Evolutionary conservation across 2,888 invertebrate species (phyloP).

Genomic region (Catocala sponsa): DNA sequence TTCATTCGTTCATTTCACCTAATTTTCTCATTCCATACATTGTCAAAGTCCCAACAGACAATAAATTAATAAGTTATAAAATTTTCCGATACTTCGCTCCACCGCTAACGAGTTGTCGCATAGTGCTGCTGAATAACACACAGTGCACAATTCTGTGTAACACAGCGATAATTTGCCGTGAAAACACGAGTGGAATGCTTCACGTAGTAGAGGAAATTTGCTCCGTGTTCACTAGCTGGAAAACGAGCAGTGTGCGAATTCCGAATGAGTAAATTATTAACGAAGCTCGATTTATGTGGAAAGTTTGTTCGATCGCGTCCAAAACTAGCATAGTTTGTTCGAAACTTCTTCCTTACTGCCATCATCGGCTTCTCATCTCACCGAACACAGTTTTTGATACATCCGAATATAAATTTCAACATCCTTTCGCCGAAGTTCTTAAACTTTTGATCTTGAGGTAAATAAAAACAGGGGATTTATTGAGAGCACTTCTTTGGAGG

Average conservation of each 20-base stretch:
- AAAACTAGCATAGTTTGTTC: conserved; percentile 67
- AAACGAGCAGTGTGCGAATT: conserved; percentile 53
- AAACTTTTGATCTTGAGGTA: conserved; percentile 45
- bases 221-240: conserved; percentile 43
- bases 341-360: conserved; percentile 44
- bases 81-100: conserved; percentile 44
- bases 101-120: conserved; percentile 45
- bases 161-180: conserved; percentile 33
- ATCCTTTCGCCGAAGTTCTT: conserved; percentile 31
- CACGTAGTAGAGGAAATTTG: conserved; percentile 30
- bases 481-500: conserved; percentile 18
- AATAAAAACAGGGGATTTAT: conserved; percentile 43
- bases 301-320: conserved; percentile 68
- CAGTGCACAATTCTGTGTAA: conserved; percentile 34
- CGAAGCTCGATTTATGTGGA: conserved; percentile 74
- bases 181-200: conserved; percentile 21
- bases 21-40: conserved; percentile 26
- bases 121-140: conserved; percentile 22
- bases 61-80: conserved; percentile 49
- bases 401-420: conserved; percentile 53
- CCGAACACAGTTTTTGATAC: conserved; percentile 58
- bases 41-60: conserved; percentile 40
- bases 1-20: not conserved
- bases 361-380: conserved; percentile 60
- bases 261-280: conserved; percentile 74